Percentiles rank a stretch among this genome's conserved stretches.
Conservation (phyloP, 1,140 invertebrate genomes). For the Hyles euphorbiae region DNA sequence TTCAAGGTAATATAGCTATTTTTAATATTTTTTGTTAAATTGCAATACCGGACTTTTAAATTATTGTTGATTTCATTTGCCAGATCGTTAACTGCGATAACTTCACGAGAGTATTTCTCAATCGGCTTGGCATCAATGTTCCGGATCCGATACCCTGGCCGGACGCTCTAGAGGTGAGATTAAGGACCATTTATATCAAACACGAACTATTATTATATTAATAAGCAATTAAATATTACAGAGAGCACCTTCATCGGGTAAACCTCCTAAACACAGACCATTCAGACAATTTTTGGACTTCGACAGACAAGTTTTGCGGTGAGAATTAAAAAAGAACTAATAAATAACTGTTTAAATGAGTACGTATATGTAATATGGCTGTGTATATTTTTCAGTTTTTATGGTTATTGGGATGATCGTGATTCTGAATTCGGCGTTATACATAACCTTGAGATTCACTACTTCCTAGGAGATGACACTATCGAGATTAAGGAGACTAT, state of each 20-base stretch:
- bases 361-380: too few relatives aligned
- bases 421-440: conserved; percentile 82
- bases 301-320: conserved; percentile 83
- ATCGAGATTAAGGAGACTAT: conserved; percentile 90
- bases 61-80: conserved; percentile 11
- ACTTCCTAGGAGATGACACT: conserved; percentile 92
- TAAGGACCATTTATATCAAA: too few relatives aligned
- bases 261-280: conserved; percentile 54
- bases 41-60: not conserved
- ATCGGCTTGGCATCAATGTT: conserved; percentile 88
- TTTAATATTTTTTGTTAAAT: not conserved
- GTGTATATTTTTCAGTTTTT: conserved; percentile 80
- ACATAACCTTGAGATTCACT: conserved; percentile 86
- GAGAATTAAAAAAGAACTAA: conserved; percentile 6
- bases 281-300: conserved; percentile 85
- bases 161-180: conserved; percentile 53
- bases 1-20: conserved; percentile 76
- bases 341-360: too few relatives aligned
- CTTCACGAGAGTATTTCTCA: conserved; percentile 90
- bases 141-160: conserved; percentile 80
- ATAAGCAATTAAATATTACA: conserved; percentile 26
- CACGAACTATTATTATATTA: too few relatives aligned
- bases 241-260: conserved; percentile 34
- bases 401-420: conserved; percentile 93
- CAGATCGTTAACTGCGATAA: conserved; percentile 88